Base-by-base conservation (phyloP, 2,113 vertebrate species). In the Pteruthius melanotis region DNA sequence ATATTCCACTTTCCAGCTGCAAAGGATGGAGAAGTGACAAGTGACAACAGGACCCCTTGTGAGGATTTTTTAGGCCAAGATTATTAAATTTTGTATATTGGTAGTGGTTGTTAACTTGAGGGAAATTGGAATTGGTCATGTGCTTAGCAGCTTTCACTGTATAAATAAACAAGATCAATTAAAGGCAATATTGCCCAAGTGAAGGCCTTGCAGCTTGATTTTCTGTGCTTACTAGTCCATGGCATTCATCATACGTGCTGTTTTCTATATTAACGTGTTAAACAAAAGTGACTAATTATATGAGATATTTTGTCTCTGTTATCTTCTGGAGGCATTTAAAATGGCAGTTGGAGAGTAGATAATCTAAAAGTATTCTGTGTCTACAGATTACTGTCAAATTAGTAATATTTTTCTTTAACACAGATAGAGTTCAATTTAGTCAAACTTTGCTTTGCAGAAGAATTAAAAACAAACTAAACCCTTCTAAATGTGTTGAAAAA, bases 91-190 rank as follows among this genome's bases (percentile, higher is more conserved):
- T 31, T 85, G 11, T 80, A 6, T 50, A 28, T 53, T 74, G 50
- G 10, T 60, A 44, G n/a, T 4, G n/a, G 10, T 59, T 90, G 30
- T 80, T 86, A 78, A 85, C 33, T 70, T 77, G 78, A 66, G 35
- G 68, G 76, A 45, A 77, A 53, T 26, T 53, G 57, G 52, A 66
- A 53, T 92, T 87, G 83, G 49, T 87, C 59, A 40, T 33, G 63
- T 89, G 75, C 30, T 50, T 83, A 45, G 30, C 28, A 86, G 79
- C 64, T 93, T 94, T 92, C 39, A 14, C 45, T 90, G 14, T 74
- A 59, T 83, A 70, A 85, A 90, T 80, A 86, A 96, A 59, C 39
- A 76, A 54, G 54, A 70, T 81, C 71, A 93, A 70, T 93, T 93
- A 91, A 88, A 80, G 56, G 59, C 47, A 74, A 14, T 83, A 49